Evolutionary conservation across 1,140 invertebrate species (phyloP).

Genomic region (Bombus turneri): DNA sequence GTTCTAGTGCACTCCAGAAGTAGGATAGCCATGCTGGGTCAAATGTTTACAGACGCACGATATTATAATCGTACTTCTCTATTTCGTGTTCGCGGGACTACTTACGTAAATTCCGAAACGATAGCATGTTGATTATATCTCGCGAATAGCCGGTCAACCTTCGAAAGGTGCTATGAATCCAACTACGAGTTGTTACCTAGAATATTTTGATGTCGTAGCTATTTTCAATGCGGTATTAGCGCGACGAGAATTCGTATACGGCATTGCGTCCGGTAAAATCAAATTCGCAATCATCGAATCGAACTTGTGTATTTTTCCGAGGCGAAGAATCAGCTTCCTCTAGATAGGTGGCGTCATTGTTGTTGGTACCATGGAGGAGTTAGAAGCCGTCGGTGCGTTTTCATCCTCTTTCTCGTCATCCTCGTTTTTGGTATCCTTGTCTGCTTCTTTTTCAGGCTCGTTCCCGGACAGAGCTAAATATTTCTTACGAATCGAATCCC

Average conservation of each 20-base stretch:
- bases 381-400: conserved; percentile 71
- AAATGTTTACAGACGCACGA: conserved; percentile 13
- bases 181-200: conserved; percentile 35
- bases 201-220: neutral
- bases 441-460: conserved; percentile 84
- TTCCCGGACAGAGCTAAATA: conserved; percentile 91
- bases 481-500: conserved; percentile 94
- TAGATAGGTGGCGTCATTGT: conserved; percentile 73
- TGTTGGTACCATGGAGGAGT: conserved; percentile 71
- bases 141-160: neutral
- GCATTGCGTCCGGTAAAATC: neutral
- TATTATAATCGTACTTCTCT: neutral
- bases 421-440: conserved; percentile 83
- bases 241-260: neutral
- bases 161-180: neutral
- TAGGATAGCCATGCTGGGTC: conserved; percentile 31
- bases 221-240: neutral
- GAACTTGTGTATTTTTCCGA: conserved; percentile 18
- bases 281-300: conserved; percentile 2
- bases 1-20: neutral
- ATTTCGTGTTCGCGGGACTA: conserved; percentile 10
- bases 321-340: conserved; percentile 37
- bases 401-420: conserved; percentile 81
- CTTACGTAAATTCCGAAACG: conserved; percentile 42
- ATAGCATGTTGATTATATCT: neutral